A percentile compares a stretch with the other conserved stretches of the same genome.
phyloP scores from a whole-genome alignment of 2,888 invertebrate species.

The Sinopyrophorus schimmeli region DNA sequence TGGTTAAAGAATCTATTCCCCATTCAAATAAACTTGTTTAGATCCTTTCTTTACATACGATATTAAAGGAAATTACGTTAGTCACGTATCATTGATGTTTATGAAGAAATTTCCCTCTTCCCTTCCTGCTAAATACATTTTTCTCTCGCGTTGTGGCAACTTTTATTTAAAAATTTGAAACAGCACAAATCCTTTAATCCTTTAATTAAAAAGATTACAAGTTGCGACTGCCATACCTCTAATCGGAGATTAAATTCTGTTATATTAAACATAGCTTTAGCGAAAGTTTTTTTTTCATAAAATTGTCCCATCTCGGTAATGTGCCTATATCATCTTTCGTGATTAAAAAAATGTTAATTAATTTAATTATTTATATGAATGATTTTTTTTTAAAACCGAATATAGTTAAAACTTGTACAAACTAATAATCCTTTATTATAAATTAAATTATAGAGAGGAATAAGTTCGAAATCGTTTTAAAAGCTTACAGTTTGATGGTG shows the following conservation, averaged over 20 bases:
- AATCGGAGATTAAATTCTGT: conserved; percentile 6
- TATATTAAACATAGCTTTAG: too few species aligned
- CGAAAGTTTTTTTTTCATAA: too few species aligned
- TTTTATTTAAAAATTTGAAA: conserved; percentile 7
- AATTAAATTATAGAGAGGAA: too few species aligned
- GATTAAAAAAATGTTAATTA: too few species aligned
- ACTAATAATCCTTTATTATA: too few species aligned
- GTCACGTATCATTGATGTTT: conserved; percentile 2
- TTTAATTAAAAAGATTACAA: conserved; percentile 14
- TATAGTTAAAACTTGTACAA: too few species aligned
- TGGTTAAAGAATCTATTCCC: conserved; percentile 26
- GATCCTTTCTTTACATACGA: conserved; percentile 19
- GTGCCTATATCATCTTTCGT: too few species aligned
- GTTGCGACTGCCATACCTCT: conserved; percentile 4
- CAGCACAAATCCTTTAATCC: conserved; percentile 4
- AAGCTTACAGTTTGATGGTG: too few species aligned
- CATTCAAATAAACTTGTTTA: conserved; percentile 27
- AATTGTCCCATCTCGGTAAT: too few species aligned
- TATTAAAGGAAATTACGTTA: conserved; percentile 20
- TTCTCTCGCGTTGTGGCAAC: conserved; percentile 3
- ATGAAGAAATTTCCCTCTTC: conserved; percentile 10
- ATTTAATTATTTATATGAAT: too few species aligned
- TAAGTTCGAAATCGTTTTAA: too few species aligned
- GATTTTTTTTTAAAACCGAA: too few species aligned
- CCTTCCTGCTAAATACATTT: conserved; percentile 5